Evolutionary conservation across 2,797 vertebrate genomes (phyloP).

Genomic region (Bovichtus variegatus): DNA sequence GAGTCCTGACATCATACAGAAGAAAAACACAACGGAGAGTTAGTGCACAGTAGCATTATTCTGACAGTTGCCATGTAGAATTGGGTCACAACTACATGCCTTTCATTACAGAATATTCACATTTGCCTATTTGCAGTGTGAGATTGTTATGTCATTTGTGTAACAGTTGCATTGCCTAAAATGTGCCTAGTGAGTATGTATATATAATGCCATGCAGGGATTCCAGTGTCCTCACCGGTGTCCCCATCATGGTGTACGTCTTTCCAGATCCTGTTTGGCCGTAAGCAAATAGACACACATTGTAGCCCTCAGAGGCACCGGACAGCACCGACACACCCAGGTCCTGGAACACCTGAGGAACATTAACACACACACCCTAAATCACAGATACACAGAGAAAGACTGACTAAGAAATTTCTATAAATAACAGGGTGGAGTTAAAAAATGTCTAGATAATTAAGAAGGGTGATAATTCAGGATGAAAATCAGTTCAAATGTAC

Average conservation of each 20-base stretch:
- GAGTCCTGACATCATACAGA: slow-evolving; percentile 86
- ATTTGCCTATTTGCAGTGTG: background rate
- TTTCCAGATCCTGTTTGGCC: slow-evolving; percentile 99
- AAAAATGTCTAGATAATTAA: background rate
- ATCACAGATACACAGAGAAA: slow-evolving; percentile 40
- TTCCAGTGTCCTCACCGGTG: slow-evolving; percentile 88
- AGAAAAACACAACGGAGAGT: slow-evolving; percentile 18
- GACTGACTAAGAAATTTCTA: background rate
- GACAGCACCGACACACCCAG: slow-evolving; percentile 94
- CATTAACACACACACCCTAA: slow-evolving; percentile 39
- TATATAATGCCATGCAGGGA: background rate
- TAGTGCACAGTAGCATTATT: background rate
- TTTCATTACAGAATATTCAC: background rate
- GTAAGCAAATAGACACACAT: slow-evolving; percentile 97
- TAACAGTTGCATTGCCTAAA: background rate
- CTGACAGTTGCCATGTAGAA: background rate
- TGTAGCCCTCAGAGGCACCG: slow-evolving; percentile 94
- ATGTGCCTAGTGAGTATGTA: background rate
- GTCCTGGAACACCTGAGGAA: slow-evolving; percentile 94
- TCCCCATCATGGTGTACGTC: slow-evolving; percentile 99
- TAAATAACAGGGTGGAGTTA: slow-evolving; percentile 7
- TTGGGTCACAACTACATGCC: background rate
- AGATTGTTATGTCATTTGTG: slow-evolving; percentile 2
- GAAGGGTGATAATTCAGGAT: background rate
- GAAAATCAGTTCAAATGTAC: background rate